Percentiles rank a stretch among this genome's conserved stretches.
phyloP scores from a whole-genome alignment of 2,113 vertebrate genomes.

The Zootoca vivipara region DNA sequence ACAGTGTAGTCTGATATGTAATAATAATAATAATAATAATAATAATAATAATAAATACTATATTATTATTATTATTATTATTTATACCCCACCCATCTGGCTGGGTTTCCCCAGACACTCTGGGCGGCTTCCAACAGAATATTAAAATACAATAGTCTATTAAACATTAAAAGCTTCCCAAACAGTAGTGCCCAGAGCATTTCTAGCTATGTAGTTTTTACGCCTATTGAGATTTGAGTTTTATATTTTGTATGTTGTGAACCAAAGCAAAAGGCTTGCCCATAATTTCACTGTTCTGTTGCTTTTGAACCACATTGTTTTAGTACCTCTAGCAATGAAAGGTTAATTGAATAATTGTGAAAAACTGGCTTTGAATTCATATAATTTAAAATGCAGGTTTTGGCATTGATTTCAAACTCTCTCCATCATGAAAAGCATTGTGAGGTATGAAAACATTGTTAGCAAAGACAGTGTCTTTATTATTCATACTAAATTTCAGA shows the following conservation, averaged over 20 bases:
- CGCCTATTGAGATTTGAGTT: not conserved
- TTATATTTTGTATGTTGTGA: fast-evolving
- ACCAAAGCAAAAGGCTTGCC: not conserved
- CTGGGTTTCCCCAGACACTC: too few species aligned
- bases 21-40: too few species aligned
- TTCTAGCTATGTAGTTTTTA: conserved; percentile 1
- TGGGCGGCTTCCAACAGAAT: too few species aligned
- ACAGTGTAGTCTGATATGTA: not conserved
- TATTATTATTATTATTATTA: too few species aligned
- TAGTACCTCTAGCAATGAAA: not conserved
- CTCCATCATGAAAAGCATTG: not conserved
- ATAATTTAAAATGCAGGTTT: not conserved
- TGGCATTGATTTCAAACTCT: not conserved
- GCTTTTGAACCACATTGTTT: not conserved
- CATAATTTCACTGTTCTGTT: not conserved
- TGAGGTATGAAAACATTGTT: not conserved
- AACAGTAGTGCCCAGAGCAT: fast-evolving
- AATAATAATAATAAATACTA: too few species aligned
- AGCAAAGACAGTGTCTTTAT: not conserved
- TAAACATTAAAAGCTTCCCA: too few species aligned
- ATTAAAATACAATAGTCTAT: too few species aligned
- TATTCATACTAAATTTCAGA: not conserved
- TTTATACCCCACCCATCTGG: too few species aligned
- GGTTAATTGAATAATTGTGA: not conserved
- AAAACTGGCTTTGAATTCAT: conserved; percentile 1